Evolutionary conservation across 30 jellyfish, hydroid and myxozoan species (phyloP).

Genomic region (Mastigias papua): DNA sequence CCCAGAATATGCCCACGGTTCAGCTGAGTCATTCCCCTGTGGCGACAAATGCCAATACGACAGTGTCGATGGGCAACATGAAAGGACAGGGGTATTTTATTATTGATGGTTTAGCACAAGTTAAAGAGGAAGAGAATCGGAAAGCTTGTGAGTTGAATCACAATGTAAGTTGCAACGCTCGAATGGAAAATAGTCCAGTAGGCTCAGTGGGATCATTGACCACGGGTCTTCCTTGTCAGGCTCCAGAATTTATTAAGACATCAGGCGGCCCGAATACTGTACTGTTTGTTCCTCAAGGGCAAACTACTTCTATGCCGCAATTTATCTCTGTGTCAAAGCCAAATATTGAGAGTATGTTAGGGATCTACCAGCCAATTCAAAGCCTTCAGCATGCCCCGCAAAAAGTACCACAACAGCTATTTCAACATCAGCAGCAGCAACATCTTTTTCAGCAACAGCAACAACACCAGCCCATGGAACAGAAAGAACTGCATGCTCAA

Average conservation of each 20-base stretch:
- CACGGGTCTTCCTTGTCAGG: not conserved
- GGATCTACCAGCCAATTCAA: conserved; percentile 3
- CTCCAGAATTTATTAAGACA: not conserved
- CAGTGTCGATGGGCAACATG: not conserved
- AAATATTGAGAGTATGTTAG: not conserved
- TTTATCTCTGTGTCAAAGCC: not conserved
- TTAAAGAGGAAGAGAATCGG: conserved; percentile 4
- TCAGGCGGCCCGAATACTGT: conserved; percentile 23
- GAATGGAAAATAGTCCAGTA: conserved; percentile 4
- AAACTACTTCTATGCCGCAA: not conserved
- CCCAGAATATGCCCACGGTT: conserved; percentile 4
- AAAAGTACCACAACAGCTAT: conserved; percentile 12
- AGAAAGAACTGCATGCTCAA: not conserved
- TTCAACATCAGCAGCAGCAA: conserved; percentile 15
- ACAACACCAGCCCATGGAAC: not conserved
- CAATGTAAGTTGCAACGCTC: not conserved
- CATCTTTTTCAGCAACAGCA: not conserved
- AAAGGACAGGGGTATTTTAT: conserved; percentile 16
- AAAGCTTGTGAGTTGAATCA: conserved; percentile 6
- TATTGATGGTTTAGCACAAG: not conserved
- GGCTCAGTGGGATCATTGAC: not conserved
- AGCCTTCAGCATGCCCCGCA: conserved; percentile 1
- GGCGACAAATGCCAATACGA: not conserved
- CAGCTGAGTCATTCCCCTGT: not conserved
- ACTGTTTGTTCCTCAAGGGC: conserved; percentile 29